A percentile compares a stretch with the other conserved stretches of the same genome.
These are phyloP conservation scores for Smutsia gigantea DNA, from an alignment of 2,797 vertebrate genomes.

Conservation along the genomic window DNA sequence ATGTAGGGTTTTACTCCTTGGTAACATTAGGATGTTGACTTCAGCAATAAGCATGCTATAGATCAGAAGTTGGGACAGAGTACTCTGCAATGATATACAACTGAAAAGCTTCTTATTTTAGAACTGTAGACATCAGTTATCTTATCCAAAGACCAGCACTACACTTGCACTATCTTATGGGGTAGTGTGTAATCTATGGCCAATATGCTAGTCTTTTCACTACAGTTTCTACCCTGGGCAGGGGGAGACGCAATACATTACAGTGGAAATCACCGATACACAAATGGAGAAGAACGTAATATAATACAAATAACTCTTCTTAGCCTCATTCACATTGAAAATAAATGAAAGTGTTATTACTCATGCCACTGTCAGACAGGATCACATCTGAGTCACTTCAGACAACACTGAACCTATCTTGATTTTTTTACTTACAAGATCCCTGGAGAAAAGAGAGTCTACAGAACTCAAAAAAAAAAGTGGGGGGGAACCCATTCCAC, in stretches of 20 bases:
- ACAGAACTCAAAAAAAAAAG: neutral
- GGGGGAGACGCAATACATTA: neutral
- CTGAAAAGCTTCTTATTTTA: slow-evolving; percentile 76
- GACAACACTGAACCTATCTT: neutral
- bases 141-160: neutral
- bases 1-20: slow-evolving; percentile 84
- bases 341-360: slow-evolving; percentile 19
- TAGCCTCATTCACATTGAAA: neutral
- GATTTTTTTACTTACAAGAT: slow-evolving; percentile 47
- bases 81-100: slow-evolving; percentile 68
- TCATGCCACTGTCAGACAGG: neutral
- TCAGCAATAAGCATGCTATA: slow-evolving; percentile 83
- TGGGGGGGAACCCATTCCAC: neutral
- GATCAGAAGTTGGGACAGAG: slow-evolving; percentile 81
- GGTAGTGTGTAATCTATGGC: neutral
- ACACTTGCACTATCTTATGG: rapidly evolving
- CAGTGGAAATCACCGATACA: neutral
- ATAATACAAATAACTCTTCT: neutral
- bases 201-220: neutral
- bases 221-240: neutral
- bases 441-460: neutral
- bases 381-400: slow-evolving; percentile 32
- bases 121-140: slow-evolving; percentile 55
- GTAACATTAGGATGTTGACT: slow-evolving; percentile 86
- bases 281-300: neutral